These are phyloP conservation scores for Hypolimnas misippus DNA, from an alignment of 2,888 invertebrate species.

Conservation along the genomic window DNA sequence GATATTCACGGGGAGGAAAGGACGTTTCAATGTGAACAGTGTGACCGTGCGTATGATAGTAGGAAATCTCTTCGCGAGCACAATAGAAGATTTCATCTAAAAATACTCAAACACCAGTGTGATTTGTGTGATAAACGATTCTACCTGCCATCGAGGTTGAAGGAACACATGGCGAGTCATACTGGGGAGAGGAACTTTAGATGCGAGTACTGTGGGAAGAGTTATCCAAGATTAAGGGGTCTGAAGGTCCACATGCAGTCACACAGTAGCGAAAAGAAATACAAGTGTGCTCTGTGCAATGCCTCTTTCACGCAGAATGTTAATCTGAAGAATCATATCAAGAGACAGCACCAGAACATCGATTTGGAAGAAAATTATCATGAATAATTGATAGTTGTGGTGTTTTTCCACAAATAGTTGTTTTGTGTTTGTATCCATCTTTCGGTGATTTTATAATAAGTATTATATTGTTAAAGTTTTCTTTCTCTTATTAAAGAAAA, in stretches of 20 bases:
- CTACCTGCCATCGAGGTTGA: slow-evolving; percentile 70
- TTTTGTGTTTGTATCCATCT: not conserved
- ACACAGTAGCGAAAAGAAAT: slow-evolving; percentile 81
- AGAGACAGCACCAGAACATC: slow-evolving; percentile 65
- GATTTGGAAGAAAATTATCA: slow-evolving; percentile 49
- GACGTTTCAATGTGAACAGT: slow-evolving; percentile 67
- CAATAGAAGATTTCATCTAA: slow-evolving; percentile 65
- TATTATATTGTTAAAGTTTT: not conserved
- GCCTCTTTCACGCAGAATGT: slow-evolving; percentile 82
- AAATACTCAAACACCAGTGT: slow-evolving; percentile 77
- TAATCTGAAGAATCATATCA: slow-evolving; percentile 83
- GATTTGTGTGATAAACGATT: slow-evolving; percentile 81
- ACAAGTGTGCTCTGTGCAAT: slow-evolving; percentile 77
- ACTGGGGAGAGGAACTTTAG: slow-evolving; percentile 73
- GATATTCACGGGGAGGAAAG: slow-evolving; percentile 67
- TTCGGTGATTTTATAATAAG: too few relatives aligned
- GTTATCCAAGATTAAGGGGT: slow-evolving; percentile 67
- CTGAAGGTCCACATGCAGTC: slow-evolving; percentile 83
- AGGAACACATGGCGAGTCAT: slow-evolving; percentile 74
- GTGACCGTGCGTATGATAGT: slow-evolving; percentile 71
- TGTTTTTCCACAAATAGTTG: too few relatives aligned
- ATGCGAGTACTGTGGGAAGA: slow-evolving; percentile 73
- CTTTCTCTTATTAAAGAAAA: too few relatives aligned
- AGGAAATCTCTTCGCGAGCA: slow-evolving; percentile 72
- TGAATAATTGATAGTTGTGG: slow-evolving; percentile 19